Percentiles rank a stretch among this genome's conserved stretches.
Conservation (phyloP, 2,797 vertebrate species). For the Glossophaga mutica region DNA sequence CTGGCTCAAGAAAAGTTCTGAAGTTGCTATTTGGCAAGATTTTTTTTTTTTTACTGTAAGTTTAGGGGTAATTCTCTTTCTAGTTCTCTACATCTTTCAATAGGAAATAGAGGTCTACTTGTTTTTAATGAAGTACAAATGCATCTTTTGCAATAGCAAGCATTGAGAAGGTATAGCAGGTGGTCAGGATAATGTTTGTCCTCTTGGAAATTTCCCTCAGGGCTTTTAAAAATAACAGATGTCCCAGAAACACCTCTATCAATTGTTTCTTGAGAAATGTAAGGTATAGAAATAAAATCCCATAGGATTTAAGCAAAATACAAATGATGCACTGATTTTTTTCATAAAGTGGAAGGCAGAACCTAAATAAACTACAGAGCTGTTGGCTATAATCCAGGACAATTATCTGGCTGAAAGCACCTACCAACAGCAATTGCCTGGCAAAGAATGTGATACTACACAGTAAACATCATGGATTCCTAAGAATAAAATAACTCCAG, state of each 20-base stretch:
- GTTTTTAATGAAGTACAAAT: not conserved
- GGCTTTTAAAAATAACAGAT: not conserved
- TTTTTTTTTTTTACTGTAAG: not conserved
- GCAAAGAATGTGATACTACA: not conserved
- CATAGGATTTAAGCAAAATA: not conserved
- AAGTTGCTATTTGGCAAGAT: not conserved
- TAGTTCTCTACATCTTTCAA: not conserved
- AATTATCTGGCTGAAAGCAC: not conserved
- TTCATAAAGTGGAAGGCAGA: not conserved
- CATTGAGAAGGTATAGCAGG: not conserved
- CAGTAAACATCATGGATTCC: not conserved
- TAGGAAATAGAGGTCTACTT: not conserved
- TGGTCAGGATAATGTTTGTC: not conserved
- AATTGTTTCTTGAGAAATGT: not conserved
- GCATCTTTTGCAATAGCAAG: not conserved
- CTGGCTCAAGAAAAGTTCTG: not conserved
- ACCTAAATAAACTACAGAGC: not conserved
- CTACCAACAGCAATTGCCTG: not conserved
- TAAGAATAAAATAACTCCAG: constrained; percentile 6
- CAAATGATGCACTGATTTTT: not conserved
- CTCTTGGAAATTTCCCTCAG: not conserved
- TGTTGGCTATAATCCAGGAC: not conserved
- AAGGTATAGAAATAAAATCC: not conserved
- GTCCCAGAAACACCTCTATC: not conserved
- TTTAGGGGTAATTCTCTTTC: not conserved